Base-by-base conservation (phyloP, 2,113 vertebrate species). In the Anoura caudifer region DNA sequence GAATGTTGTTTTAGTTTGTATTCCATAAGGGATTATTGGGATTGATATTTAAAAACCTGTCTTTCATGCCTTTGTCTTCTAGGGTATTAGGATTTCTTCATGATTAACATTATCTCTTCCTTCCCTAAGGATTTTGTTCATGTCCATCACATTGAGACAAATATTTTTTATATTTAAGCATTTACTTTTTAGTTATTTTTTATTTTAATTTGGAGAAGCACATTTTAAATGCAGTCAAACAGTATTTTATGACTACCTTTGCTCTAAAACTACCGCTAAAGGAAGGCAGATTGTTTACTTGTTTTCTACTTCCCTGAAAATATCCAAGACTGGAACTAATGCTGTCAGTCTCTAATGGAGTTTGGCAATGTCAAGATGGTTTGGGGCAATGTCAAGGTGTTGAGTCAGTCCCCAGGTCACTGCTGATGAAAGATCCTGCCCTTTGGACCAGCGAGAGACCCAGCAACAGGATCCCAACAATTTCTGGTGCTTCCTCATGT, bases 371-470 rank as follows among this genome's bases (percentile, higher is more conserved):
- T 97, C 87, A 95, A 89, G 83, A 86, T 95, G 94, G 69, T 79
- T 89, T 91, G 90, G 54, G 67, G 65, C 33, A 70, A 59, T 94
- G 96, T 97, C 96, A 97, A 95, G 96, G 95, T 90, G 87, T 59
- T 92, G 94, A 95, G n/a, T 36, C 79, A 63, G n/a, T 59, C 69
- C 45, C 69, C 45, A 86, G 95, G 94, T 96, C 88, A 95, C 97
- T 88, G 52, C 45, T 97, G 31, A 82, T 95, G 96, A 95, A 91
- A 65, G 72, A 91, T 92, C 24, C 7, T 91, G 56, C 43, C 92
- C 20, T 97, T 93, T 83, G 67, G 93, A 54, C 65, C 73, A 70
- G 36, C 2, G 11, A 38, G 65, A 94, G 45, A 86, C 54, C 24
- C 36, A 97, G 38, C n/a, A 88, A 69, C 24, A 92, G 5, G 31